Percentiles rank a stretch among this genome's conserved stretches.
phyloP scores from a whole-genome alignment of 2,888 invertebrate species.

The Troides aeacus region DNA sequence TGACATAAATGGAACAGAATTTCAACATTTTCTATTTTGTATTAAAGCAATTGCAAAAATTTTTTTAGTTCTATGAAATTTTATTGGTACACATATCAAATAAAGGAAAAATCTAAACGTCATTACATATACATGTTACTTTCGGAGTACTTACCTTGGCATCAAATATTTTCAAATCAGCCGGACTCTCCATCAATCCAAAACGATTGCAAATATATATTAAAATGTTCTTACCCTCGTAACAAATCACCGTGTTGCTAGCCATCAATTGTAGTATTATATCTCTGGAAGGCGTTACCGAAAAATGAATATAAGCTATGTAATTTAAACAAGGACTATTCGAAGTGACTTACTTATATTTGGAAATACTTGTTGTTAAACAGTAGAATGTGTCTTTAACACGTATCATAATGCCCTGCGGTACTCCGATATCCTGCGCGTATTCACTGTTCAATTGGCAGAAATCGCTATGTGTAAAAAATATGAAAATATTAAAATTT shows the following conservation, averaged over 20 bases:
- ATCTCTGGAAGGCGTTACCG: slow-evolving; percentile 43
- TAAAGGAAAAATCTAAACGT: too few relatives aligned
- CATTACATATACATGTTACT: too few relatives aligned
- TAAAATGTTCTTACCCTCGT: slow-evolving; percentile 59
- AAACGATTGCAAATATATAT: slow-evolving; percentile 51
- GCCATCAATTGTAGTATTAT: slow-evolving; percentile 41
- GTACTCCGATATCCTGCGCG: slow-evolving; percentile 50
- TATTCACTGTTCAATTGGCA: slow-evolving; percentile 59
- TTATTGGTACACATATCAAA: too few relatives aligned
- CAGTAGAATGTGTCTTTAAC: slow-evolving; percentile 48
- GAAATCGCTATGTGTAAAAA: slow-evolving; percentile 60
- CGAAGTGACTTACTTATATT: slow-evolving; percentile 10
- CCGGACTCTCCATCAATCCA: slow-evolving; percentile 37
- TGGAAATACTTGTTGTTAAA: slow-evolving; percentile 37
- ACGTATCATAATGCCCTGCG: slow-evolving; percentile 55
- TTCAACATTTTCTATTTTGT: too few relatives aligned
- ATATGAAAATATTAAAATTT: not conserved
- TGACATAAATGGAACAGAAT: too few relatives aligned
- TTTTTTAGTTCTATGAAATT: too few relatives aligned
- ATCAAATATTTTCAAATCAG: slow-evolving; percentile 45
- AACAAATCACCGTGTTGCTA: slow-evolving; percentile 55
- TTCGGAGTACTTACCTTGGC: slow-evolving; percentile 46
- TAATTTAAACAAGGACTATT: not conserved
- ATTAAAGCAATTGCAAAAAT: too few relatives aligned
- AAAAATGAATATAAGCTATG: not conserved